Percentiles rank a stretch among this genome's conserved stretches.
Evolutionary conservation across 2,888 invertebrate species (phyloP).

Genomic region (Agrotis segetum): DNA sequence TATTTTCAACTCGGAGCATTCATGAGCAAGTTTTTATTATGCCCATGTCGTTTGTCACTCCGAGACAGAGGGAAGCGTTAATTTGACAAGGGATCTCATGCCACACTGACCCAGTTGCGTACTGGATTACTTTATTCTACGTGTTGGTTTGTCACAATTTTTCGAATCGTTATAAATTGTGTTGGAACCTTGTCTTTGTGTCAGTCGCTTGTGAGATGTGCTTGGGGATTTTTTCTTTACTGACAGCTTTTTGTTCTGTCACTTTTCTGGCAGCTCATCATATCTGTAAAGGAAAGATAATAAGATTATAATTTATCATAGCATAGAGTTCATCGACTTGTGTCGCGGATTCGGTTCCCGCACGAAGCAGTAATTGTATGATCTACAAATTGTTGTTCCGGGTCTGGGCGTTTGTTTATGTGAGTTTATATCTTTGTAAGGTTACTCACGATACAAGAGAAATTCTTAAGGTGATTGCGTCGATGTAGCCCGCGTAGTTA

Average conservation of each 20-base stretch:
- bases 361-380: too few species aligned
- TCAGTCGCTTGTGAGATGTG: constrained; percentile 19
- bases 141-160: constrained; percentile 75
- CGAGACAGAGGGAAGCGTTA: constrained; percentile 87
- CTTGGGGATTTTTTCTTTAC: constrained; percentile 16
- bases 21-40: constrained; percentile 80
- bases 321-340: too few species aligned
- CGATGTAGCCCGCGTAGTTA: too few species aligned
- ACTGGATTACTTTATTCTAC: constrained; percentile 77
- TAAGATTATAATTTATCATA: too few species aligned
- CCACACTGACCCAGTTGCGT: constrained; percentile 83
- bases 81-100: constrained; percentile 88
- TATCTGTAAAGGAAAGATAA: neutral
- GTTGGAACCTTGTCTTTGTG: constrained; percentile 49
- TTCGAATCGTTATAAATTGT: constrained; percentile 69
- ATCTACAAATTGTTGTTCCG: too few species aligned
- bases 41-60: constrained; percentile 85
- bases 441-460: too few species aligned
- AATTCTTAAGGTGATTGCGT: too few species aligned
- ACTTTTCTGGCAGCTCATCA: neutral
- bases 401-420: too few species aligned
- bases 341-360: too few species aligned
- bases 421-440: too few species aligned
- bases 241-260: constrained; percentile 1
- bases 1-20: constrained; percentile 73